Percentiles rank a stretch among this genome's conserved stretches.
These are phyloP conservation scores for Mormoops blainvillei DNA, from an alignment of 2,113 vertebrate species.

Conservation along the genomic window DNA sequence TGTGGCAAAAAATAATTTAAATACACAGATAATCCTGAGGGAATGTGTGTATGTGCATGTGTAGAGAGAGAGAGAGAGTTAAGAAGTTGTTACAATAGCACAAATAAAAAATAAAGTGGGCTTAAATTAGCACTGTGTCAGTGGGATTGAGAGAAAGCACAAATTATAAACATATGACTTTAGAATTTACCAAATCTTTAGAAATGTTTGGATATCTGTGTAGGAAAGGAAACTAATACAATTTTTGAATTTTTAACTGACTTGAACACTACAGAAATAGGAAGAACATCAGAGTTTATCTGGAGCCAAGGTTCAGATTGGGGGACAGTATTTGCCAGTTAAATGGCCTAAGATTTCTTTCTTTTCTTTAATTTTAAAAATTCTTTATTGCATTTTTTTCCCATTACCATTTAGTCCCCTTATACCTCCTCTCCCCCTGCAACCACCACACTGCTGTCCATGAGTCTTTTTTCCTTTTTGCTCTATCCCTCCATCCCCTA, in stretches of 20 bases:
- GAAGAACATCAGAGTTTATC: background rate
- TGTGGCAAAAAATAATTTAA: background rate
- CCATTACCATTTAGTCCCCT: too few relatives aligned
- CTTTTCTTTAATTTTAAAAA: too few relatives aligned
- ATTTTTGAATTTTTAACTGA: background rate
- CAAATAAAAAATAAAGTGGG: background rate
- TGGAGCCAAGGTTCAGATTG: background rate
- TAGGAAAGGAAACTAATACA: background rate
- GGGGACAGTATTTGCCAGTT: background rate
- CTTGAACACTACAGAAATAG: background rate
- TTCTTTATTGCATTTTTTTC: too few relatives aligned
- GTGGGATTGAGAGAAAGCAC: background rate
- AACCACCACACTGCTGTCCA: too few relatives aligned
- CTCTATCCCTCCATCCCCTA: too few relatives aligned
- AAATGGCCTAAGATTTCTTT: background rate
- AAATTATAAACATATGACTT: background rate
- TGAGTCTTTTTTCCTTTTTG: too few relatives aligned
- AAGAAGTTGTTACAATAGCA: background rate
- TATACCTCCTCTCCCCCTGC: too few relatives aligned
- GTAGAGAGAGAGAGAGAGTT: too few relatives aligned
- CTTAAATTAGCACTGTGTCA: background rate
- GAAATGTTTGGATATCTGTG: background rate
- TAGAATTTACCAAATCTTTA: background rate
- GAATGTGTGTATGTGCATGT: too few relatives aligned
- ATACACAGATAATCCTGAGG: background rate